Evolutionary conservation across 2,797 vertebrate genomes (phyloP).

Genomic region (Sandelia bainsii): DNA sequence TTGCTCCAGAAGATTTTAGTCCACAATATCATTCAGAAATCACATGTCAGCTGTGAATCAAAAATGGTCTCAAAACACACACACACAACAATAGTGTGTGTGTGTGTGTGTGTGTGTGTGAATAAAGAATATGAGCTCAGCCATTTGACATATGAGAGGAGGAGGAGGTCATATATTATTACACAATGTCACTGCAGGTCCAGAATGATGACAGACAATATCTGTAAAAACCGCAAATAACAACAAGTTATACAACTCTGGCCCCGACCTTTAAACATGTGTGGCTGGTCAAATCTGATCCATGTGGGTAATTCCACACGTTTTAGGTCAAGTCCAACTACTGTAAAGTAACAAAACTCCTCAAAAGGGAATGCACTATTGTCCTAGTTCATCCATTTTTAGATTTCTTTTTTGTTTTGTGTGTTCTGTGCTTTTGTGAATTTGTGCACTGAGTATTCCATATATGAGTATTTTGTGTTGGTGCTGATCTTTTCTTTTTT

Average conservation of each 20-base stretch:
- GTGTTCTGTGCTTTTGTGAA: no score
- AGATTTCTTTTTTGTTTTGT: no score
- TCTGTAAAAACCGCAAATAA: slow-evolving; percentile 9
- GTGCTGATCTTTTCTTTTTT: no score
- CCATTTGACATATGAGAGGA: background rate
- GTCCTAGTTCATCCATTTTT: no score
- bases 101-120: slow-evolving; percentile 1
- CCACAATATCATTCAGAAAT: slow-evolving; percentile 21
- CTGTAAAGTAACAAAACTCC: background rate
- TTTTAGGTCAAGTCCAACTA: slow-evolving; percentile 10
- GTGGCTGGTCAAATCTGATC: slow-evolving; percentile 6
- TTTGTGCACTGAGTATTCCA: no score
- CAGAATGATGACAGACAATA: slow-evolving; percentile 5
- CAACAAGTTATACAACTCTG: slow-evolving; percentile 30
- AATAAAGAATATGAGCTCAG: slow-evolving; percentile 3
- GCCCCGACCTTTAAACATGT: slow-evolving; percentile 7
- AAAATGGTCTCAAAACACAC: slow-evolving; percentile 15
- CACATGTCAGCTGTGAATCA: slow-evolving; percentile 30
- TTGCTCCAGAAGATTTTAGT: slow-evolving; percentile 22
- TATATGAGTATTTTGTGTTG: no score
- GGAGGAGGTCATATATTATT: background rate
- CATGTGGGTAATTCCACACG: slow-evolving; percentile 15
- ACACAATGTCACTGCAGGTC: slow-evolving; percentile 12
- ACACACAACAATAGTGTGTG: background rate
- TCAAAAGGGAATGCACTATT: background rate